phyloP scores from a whole-genome alignment of 2,888 invertebrate species.

The Pristionchus japonicus region DNA sequence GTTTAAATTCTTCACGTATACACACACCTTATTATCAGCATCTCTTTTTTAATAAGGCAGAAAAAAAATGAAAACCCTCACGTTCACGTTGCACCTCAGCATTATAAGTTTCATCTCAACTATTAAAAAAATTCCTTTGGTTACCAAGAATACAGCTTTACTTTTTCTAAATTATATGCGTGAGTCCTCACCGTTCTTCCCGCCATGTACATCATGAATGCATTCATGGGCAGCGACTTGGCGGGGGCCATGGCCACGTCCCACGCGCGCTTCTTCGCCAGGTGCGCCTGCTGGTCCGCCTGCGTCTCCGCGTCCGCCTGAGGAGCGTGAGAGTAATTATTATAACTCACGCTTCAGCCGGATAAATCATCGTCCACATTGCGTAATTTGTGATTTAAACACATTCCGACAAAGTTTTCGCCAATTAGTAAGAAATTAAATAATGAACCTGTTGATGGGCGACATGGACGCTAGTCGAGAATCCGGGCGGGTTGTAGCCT shows the following conservation, averaged over 20 bases:
- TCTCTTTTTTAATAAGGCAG: too few species aligned
- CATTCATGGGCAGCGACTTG: conserved; percentile 84
- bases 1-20: too few species aligned
- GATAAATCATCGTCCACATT: too few species aligned
- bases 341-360: too few species aligned
- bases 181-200: conserved; percentile 84
- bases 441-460: conserved; percentile 66
- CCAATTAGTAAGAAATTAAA: too few species aligned
- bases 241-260: conserved; percentile 74
- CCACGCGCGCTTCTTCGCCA: conserved; percentile 74
- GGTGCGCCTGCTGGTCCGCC: conserved; percentile 71
- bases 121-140: too few species aligned
- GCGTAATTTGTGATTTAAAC: neutral
- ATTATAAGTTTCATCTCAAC: too few species aligned
- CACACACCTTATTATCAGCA: too few species aligned
- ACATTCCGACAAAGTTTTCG: neutral
- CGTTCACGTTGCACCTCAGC: too few species aligned
- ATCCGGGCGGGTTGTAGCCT: conserved; percentile 70
- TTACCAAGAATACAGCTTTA: too few species aligned
- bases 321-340: neutral
- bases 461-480: conserved; percentile 55
- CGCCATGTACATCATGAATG: conserved; percentile 99
- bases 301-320: conserved; percentile 50
- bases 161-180: too few species aligned
- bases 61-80: too few species aligned